Evolutionary conservation across 2,797 vertebrate species (phyloP), one percentile per base, ranked within the genome.

Genomic region (Sciurus carolinensis): DNA sequence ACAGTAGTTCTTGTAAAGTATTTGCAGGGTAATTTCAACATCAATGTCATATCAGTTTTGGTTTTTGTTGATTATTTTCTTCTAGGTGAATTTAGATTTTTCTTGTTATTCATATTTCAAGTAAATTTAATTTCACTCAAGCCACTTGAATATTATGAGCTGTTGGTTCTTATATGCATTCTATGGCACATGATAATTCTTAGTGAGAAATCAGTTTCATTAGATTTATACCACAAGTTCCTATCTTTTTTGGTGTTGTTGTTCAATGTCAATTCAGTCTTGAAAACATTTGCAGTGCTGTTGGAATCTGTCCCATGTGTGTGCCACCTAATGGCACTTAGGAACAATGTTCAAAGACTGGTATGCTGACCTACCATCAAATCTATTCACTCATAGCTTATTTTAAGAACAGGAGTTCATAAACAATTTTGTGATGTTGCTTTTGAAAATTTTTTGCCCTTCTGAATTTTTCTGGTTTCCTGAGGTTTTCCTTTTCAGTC

Each of bases 401-500:
- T 66, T 71, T 20, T 87, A 42, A 66, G 14, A 66, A 39, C 14
- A 5, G 22, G 22, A 26, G 39, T 64, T 71, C 7, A 87, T 28
- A 64, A 87, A 76, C 26, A 62, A 44, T n/a, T 80, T 75, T 50
- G 59, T 10, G 33, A 9, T 22, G 4, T 80, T 85, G 7, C 18
- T 67, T 42, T 69, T 28, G 3, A 69, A 69, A 91, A 71, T 13
- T 71, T 7, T 42, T 80, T 36, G 22, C 6, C 80, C 7, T 64
- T 30, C 44, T 85, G 76, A 82, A 47, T 86, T 57, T 75, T 91
- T 86, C 47, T 80, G 54, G 54, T 80, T 95, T 15, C 64, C 30
- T n/a, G 11, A n/a, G 24, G 12, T 85, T 72, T 54, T 22, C 3
- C 13, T 82, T 90, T 86, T 54, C 42, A 67, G n/a, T 3, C 10